Conservation (phyloP, 1,140 invertebrate species). For the Tigriopus japonicus region DNA sequence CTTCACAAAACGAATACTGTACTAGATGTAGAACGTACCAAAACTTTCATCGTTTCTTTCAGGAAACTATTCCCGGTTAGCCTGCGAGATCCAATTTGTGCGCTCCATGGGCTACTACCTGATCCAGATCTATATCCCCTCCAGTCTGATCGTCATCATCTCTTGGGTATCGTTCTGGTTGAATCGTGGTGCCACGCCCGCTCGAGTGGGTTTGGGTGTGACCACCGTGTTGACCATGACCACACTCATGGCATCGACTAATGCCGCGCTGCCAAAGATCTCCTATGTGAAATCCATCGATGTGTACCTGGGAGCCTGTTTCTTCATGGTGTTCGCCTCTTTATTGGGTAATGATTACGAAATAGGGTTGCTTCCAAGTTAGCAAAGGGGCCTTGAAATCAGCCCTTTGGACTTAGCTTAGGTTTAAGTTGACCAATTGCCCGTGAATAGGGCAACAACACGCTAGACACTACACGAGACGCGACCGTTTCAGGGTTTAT, state of each 20-base stretch:
- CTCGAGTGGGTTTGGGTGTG: conserved; percentile 83
- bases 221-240: conserved; percentile 97
- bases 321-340: conserved; percentile 15
- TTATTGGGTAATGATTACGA: neutral
- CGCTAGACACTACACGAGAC: no score
- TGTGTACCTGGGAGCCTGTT: conserved; percentile 31
- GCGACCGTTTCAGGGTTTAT: no score
- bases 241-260: conserved; percentile 94
- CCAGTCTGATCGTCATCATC: conserved; percentile 94
- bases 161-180: conserved; percentile 95
- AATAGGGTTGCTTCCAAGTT: no score
- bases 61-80: conserved; percentile 95
- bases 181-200: conserved; percentile 86
- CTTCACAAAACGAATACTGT: no score
- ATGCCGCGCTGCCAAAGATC: conserved; percentile 91
- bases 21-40: no score
- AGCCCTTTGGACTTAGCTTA: no score
- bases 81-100: conserved; percentile 92
- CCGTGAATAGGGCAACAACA: no score
- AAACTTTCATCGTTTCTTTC: conserved; percentile 15
- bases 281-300: conserved; percentile 97
- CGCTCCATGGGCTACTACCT: conserved; percentile 97
- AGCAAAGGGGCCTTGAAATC: no score
- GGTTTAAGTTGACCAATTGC: no score
- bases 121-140: conserved; percentile 98